Base-by-base conservation (phyloP, 2,113 vertebrate genomes). In the Hystrix cristata region DNA sequence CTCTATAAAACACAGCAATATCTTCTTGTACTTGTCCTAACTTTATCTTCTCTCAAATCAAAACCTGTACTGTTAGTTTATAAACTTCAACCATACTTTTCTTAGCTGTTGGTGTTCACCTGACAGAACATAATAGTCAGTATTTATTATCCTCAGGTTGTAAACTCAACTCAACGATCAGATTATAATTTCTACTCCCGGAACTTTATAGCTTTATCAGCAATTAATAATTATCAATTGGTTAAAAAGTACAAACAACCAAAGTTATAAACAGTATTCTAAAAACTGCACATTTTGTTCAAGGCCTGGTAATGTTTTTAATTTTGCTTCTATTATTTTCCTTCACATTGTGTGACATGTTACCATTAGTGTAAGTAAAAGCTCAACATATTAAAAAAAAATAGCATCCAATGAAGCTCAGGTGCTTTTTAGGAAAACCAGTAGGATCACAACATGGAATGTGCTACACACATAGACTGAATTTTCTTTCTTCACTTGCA, bases 321-420 rank as follows among this genome's bases (percentile, higher is more conserved):
- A 89, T 78, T 96, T 86, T 81, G 53, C 38, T 78, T 93, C n/a
- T 55, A 86, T 53, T 65, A 86, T 95, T 81, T 93, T 94, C 74
- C 51, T 57, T 57, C 57, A 79, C 19, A 62, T 29, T 34, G n/a
- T 72, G n/a, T 91, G 71, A 69, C 11, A 74, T 4, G 7, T 23
- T 46, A 55, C 48, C 13, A 87, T 60, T 57, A 11, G 19, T 18
- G 18, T 51, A 48, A 95, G 31, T 53, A 76, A 76, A 96, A 91
- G 14, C 2, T 13, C 87, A 85, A 48, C 34, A 60, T 48, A 15
- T 29, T 64, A 62, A 92, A 51, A 78, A 4, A 92, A 67, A 91
- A 34, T n/a, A 67, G 62, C 91, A n/a, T 88, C 18, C 46, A 64
- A 59, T 6, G 65, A 91, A 89, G 48, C 78, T 43, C 74, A 86